Conservation (phyloP, 1,140 invertebrate species). For the Oedothorax gibbosus region DNA sequence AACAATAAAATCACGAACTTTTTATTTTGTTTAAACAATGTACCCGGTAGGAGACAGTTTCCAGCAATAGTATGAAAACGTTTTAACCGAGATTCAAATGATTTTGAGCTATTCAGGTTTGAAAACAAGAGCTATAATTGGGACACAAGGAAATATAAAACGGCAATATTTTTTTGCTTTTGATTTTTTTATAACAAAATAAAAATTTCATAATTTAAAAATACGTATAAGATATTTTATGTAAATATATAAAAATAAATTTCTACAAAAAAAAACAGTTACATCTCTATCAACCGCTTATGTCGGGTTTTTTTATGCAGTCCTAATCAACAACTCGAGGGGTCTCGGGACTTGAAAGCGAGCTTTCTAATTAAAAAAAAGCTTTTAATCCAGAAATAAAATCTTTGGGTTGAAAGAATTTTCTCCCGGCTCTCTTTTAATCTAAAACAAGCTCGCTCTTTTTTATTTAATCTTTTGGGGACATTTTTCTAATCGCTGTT, state of each 20-base stretch:
- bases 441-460: conserved; percentile 52
- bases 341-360: conserved; percentile 28
- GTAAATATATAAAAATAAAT: too few species aligned
- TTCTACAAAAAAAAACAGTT: too few species aligned
- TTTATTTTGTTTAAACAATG: conserved; percentile 35
- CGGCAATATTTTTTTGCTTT: too few species aligned
- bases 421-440: conserved; percentile 27
- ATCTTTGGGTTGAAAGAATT: conserved; percentile 51
- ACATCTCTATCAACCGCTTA: too few species aligned
- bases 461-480: conserved; percentile 52
- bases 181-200: too few species aligned
- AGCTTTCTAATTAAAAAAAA: conserved; percentile 53
- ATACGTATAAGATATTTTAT: too few species aligned
- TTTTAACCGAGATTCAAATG: too few species aligned
- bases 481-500: conserved; percentile 57
- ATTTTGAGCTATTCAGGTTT: too few species aligned
- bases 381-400: conserved; percentile 59
- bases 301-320: conserved; percentile 1
- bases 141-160: too few species aligned
- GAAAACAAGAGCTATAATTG: too few species aligned
- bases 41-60: conserved; percentile 36
- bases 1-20: conserved; percentile 53
- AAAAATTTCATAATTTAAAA: too few species aligned
- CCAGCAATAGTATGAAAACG: too few species aligned
- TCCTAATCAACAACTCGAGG: conserved; percentile 50